Base-by-base conservation (phyloP, 92 coral and sea anemone genomes). In the Blastomussa wellsi region DNA sequence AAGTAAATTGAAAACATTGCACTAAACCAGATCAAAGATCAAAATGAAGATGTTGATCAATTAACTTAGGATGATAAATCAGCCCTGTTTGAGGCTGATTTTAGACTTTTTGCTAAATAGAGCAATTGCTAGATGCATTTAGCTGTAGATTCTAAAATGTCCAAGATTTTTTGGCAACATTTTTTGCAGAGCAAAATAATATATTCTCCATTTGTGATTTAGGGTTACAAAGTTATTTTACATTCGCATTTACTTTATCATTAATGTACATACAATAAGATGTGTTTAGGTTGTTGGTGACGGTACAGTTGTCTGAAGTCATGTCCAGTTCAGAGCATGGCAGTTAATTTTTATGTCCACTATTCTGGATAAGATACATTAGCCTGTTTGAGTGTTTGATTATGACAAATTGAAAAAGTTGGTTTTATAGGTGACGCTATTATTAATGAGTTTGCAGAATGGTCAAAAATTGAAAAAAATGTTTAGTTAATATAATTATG, bases 101-200 rank as follows among this genome's bases (percentile, higher is more conserved):
- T 57, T 57, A 57, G 65, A 57, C 65, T 4, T 57, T 60, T 62
- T 10, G 65, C 68, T 62, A 3, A 8, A 62, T 28, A 62, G 31
- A 60, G 28, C 65, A 60, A 24, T 59, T 20, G 57, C 22, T 51
- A 24, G 14, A 60, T n/a, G 67, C 15, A 10, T 29, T 62, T 62
- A 62, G 31, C 13, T 62, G 68, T 35, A n/a, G 26, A 69, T 69
- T 36, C 42, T 32, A 69, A 70, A 70, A 70, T 37, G 47, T 70
- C 75, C 15, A 33, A 13, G 37, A 24, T 1, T 47, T 38, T 78
- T 38, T 35, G 37, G 52, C 39, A 29, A 5, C 64, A 31, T 52
- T 76, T 59, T 77, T 77, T 77, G 83, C 52, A 37, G 52, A 60
- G 72, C 51, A 60, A 59, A 57, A 22, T 57, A 57, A 17, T n/a